phyloP scores from a whole-genome alignment of 2,797 vertebrate genomes.

The Gymnopithys bicolor region DNA sequence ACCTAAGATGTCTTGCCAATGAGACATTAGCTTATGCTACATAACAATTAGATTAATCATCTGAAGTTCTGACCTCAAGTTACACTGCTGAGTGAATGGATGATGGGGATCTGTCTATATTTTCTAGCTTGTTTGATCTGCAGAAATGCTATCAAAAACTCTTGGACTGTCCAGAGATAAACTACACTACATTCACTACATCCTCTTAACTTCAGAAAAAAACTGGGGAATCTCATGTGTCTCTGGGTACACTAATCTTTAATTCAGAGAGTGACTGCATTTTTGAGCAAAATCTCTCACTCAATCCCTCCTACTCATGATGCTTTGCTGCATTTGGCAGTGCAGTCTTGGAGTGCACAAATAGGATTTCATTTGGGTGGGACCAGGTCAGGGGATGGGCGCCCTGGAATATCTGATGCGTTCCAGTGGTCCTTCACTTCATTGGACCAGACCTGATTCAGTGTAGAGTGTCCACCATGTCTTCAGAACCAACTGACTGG shows the following conservation, averaged over 20 bases:
- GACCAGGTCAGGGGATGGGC: neutral
- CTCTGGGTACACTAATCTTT: neutral
- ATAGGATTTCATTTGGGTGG: neutral
- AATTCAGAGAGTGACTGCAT: neutral
- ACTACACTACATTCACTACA: neutral
- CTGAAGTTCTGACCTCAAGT: neutral
- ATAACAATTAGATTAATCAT: slow-evolving; percentile 38
- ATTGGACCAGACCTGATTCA: neutral
- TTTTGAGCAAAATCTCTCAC: neutral
- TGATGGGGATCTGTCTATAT: neutral
- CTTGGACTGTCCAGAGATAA: neutral
- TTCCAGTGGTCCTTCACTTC: neutral
- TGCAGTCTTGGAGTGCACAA: neutral
- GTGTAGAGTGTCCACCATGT: neutral
- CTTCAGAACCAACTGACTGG: neutral
- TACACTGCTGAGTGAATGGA: neutral
- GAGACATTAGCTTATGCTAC: neutral
- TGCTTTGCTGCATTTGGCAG: neutral
- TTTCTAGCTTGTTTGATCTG: neutral
- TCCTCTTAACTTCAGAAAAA: neutral
- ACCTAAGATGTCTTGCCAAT: slow-evolving; percentile 38
- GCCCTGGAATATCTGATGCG: neutral
- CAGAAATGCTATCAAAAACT: slow-evolving; percentile 7
- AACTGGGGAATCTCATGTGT: neutral
- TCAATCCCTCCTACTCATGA: neutral